phyloP scores from a whole-genome alignment of 2,113 vertebrate species.

The Macroglossus sobrinus region DNA sequence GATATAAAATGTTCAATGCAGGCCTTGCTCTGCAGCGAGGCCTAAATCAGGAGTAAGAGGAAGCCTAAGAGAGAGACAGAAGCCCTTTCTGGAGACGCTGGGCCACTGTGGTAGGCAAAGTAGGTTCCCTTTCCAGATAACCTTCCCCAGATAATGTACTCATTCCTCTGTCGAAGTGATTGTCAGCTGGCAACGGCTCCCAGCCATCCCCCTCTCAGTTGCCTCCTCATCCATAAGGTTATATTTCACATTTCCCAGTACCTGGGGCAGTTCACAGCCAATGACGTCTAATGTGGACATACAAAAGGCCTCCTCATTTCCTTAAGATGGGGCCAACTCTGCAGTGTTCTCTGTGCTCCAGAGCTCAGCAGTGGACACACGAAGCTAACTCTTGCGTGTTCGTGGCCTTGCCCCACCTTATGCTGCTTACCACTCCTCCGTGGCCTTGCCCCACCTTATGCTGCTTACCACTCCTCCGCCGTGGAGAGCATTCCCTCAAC shows the following conservation, averaged over 20 bases:
- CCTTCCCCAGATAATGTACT: neutral
- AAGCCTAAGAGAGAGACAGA: neutral
- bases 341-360: neutral
- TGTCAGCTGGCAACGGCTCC: neutral
- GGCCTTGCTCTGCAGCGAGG: neutral
- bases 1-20: too few relatives aligned
- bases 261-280: neutral
- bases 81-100: neutral
- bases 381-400: neutral
- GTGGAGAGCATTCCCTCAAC: neutral
- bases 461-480: neutral
- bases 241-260: neutral
- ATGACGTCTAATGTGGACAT: neutral
- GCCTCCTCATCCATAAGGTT: neutral
- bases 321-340: neutral
- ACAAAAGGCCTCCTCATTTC: neutral
- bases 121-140: neutral
- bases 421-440: neutral
- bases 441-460: neutral
- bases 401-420: neutral
- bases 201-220: fast-evolving
- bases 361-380: neutral
- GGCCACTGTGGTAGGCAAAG: neutral
- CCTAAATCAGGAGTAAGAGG: neutral
- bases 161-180: neutral